Evolutionary conservation across 1,140 invertebrate genomes (phyloP), one percentile per base, ranked within the genome.

Genomic region (Meteorus sp.): DNA sequence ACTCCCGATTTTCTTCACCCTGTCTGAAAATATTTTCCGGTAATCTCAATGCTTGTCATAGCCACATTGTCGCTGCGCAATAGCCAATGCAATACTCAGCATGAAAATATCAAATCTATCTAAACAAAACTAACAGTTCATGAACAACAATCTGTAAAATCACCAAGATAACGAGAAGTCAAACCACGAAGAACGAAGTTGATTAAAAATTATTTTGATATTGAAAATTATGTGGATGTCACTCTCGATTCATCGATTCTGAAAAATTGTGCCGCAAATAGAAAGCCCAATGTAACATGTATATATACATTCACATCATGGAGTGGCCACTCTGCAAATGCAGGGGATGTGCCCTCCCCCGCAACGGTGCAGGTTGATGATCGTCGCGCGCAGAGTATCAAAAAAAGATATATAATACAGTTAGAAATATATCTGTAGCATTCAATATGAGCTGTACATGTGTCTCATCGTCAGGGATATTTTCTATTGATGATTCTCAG

Each of bases 251-350:
- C 76, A 79, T 79, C 74, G 78, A 80, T 77, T 69, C 62, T 72
- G 58, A 51, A 73, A n/a, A 77, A 77, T 72, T 75, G 70, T 75
- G 77, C 67, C 71, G 74, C 68, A 70, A 75, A 77, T 76, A 71
- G 68, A 69, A 56, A 63, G 45, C 52, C 60, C 61, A 59, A 60
- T 50, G 62, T 35, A 52, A 52, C 44, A 35, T n/a, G n/a, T n/a
- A n/a, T n/a, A n/a, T n/a, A n/a, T n/a, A n/a, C n/a, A n/a, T n/a
- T n/a, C n/a, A n/a, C n/a, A n/a, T n/a, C n/a, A n/a, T 72, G 33
- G 64, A 66, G 65, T 69, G 67, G 65, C 63, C 63, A 64, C 63
- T 70, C 68, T 73, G 63, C 60, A 67, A 67, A 57, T 65, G 51
- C n/a, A 54, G 48, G 44, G 56, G 35, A 33, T 44, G 3, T n/a